Evolutionary conservation across 2,797 vertebrate species (phyloP), one percentile per base, ranked within the genome.

Genomic region (Sebastes miniatus): DNA sequence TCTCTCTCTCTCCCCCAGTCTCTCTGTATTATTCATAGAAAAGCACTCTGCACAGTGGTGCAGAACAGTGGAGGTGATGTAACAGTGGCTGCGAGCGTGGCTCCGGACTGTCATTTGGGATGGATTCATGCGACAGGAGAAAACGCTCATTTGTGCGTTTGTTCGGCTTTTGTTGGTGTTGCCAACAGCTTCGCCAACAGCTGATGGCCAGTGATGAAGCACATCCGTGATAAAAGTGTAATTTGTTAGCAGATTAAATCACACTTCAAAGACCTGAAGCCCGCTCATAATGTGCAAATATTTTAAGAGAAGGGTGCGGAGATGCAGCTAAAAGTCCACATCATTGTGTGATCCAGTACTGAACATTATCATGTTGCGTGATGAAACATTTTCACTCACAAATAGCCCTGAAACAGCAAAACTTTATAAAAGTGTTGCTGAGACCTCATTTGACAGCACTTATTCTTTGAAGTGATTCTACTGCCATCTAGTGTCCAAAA

Each of bases 1-100:
- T 68, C 87, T 80, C 50, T 52, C 39, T 43, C 14, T 47, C 43
- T 6, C 79, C 81, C 81, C 22, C 69, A 39, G 87, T 88, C 88
- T 79, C 74, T 87, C 88, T 96, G 85, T 93, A 95, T 96, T 94
- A 95, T 95, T 95, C 93, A 95, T 93, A 91, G 93, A 84, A 90
- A 95, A 93, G 94, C 95, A 92, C 91, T 95, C 87, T 91, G 93
- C 87, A 91, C 93, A 88, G 72, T 91, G 92, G 88, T 93, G 94
- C 93, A 89, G 93, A 95, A 86, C 73, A 91, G 86, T 82, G 88
- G 82, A 89, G 84, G 89, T 95, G 93, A 94, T 93, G 94, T 94
- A 95, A 95, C 67, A 72, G 86, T 77, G 85, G 83, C 90, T 89
- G 66, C 18, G 58, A 91, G 93, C 89, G 56, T 77, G 81, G 86